Conservation (phyloP, 2,113 vertebrate genomes). For the Gymnocephalus cernua region DNA sequence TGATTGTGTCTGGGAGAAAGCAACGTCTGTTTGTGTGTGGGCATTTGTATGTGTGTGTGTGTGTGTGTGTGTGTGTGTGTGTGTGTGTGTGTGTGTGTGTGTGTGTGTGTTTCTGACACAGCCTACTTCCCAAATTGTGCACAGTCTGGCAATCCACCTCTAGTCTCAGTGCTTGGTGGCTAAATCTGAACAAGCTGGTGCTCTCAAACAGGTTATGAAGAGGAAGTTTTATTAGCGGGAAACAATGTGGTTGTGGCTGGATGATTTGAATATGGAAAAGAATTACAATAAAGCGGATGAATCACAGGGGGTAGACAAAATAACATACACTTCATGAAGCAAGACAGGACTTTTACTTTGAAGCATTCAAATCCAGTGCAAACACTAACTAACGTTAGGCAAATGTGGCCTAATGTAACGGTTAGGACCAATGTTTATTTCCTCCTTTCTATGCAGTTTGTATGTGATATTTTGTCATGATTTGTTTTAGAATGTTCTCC, state of each 20-base stretch:
- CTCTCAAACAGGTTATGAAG: neutral
- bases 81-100: neutral
- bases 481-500: neutral
- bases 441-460: neutral
- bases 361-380: neutral
- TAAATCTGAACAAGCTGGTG: slow-evolving; percentile 47
- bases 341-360: neutral
- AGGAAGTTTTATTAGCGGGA: slow-evolving; percentile 6
- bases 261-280: slow-evolving; percentile 33
- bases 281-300: neutral
- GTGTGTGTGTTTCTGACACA: neutral
- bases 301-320: neutral
- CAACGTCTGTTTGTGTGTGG: neutral
- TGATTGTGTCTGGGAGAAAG: neutral
- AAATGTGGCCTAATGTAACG: neutral
- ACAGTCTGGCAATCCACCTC: slow-evolving; percentile 46
- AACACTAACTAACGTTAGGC: no score
- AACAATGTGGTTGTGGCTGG: neutral
- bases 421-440: neutral
- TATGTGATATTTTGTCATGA: neutral
- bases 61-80: no score
- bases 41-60: neutral
- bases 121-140: slow-evolving; percentile 18
- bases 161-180: slow-evolving; percentile 13
- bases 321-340: neutral